phyloP scores from a whole-genome alignment of 2,113 vertebrate genomes.

The Mionectes macconnelli region DNA sequence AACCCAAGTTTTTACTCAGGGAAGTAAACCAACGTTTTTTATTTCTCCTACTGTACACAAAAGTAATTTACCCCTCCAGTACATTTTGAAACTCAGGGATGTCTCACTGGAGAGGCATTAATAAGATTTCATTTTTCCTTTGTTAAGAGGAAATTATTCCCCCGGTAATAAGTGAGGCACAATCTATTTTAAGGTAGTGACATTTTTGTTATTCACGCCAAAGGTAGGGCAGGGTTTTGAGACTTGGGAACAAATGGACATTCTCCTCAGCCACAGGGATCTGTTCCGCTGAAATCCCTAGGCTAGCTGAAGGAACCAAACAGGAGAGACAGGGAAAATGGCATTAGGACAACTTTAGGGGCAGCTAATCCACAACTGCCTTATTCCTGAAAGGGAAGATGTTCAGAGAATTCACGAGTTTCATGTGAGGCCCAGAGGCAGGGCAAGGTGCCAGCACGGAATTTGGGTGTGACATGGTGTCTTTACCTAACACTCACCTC shows the following conservation, averaged over 20 bases:
- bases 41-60: not conserved
- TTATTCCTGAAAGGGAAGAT: not conserved
- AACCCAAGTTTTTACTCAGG: not conserved
- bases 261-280: not conserved
- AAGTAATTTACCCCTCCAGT: not conserved
- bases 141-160: not conserved
- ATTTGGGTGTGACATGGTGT: accelerated
- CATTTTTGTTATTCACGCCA: not conserved
- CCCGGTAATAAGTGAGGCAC: accelerated
- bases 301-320: not conserved
- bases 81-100: not conserved
- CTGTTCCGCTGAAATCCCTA: not conserved
- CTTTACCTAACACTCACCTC: too few relatives aligned
- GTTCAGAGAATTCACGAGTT: not conserved
- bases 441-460: not conserved
- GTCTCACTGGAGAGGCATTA: not conserved
- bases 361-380: accelerated
- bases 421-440: not conserved
- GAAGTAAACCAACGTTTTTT: not conserved
- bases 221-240: not conserved
- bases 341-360: not conserved
- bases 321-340: not conserved
- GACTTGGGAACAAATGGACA: accelerated
- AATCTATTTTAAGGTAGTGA: not conserved
- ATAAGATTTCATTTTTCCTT: not conserved